Conservation (phyloP, 35 echinoderm and acorn worm genomes). For the Strongylocentrotus purpuratus region DNA sequence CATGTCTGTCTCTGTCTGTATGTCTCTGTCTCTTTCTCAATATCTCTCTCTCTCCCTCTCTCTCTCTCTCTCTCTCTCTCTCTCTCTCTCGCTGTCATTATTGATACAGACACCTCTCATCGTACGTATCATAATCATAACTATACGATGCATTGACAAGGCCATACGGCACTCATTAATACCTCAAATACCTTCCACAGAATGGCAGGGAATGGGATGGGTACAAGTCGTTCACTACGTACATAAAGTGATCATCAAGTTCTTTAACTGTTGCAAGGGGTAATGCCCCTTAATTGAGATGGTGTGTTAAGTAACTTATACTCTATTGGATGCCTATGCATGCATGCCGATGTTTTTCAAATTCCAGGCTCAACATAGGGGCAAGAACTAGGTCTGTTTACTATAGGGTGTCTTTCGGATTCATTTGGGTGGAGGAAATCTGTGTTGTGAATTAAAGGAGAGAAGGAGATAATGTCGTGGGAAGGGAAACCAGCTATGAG, state of each 20-base stretch:
- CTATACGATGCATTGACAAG: too few species aligned
- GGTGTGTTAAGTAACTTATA: neutral
- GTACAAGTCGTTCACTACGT: too few species aligned
- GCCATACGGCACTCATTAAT: too few species aligned
- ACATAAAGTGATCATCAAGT: neutral
- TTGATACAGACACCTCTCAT: too few species aligned
- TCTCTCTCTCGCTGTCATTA: too few species aligned
- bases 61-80: too few species aligned
- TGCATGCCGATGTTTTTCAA: neutral
- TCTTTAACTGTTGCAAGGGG: neutral
- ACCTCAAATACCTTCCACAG: too few species aligned
- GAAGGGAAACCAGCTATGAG: neutral
- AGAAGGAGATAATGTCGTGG: neutral
- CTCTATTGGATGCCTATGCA: neutral
- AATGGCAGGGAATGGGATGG: too few species aligned
- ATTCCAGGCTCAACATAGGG: neutral
- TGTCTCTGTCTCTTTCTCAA: too few species aligned
- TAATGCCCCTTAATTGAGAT: neutral
- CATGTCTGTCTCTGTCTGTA: too few species aligned
- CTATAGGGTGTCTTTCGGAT: neutral
- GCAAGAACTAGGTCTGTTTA: neutral
- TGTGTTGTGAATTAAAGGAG: neutral
- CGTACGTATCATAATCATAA: too few species aligned
- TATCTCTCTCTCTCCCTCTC: too few species aligned
- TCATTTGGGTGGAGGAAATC: neutral